phyloP scores from a whole-genome alignment of 2,888 invertebrate genomes.

The Drosophila helvetica region DNA sequence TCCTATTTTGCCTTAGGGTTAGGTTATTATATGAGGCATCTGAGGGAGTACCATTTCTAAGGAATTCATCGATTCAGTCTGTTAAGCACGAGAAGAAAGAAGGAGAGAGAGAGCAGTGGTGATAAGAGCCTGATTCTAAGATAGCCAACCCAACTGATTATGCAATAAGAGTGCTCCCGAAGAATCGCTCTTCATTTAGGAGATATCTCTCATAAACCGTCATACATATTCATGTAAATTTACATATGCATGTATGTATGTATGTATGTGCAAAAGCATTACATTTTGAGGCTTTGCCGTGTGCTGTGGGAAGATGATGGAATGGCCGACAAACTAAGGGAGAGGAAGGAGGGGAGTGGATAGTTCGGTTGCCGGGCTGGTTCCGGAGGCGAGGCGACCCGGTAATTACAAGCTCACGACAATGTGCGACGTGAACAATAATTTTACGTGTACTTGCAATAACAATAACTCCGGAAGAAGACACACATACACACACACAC shows the following conservation, averaged over 20 bases:
- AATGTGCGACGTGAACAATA: conserved; percentile 69
- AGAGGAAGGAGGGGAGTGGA: conserved; percentile 7
- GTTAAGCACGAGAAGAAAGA: too few relatives aligned
- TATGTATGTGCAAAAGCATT: neutral
- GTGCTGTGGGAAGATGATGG: neutral
- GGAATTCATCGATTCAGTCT: too few relatives aligned
- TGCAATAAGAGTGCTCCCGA: too few relatives aligned
- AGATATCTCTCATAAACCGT: neutral
- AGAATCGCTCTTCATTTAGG: too few relatives aligned
- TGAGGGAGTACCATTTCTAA: too few relatives aligned
- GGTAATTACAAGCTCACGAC: conserved; percentile 73
- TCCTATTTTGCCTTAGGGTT: too few relatives aligned
- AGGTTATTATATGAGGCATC: too few relatives aligned
- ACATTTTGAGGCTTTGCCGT: neutral
- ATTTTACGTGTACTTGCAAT: conserved; percentile 75
- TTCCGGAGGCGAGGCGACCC: conserved; percentile 54
- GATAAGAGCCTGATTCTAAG: too few relatives aligned
- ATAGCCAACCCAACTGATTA: too few relatives aligned
- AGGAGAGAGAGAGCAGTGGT: too few relatives aligned
- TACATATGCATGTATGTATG: neutral
- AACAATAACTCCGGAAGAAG: conserved; percentile 77
- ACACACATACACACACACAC: conserved; percentile 21
- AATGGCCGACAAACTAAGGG: neutral
- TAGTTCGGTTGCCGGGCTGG: conserved; percentile 16
- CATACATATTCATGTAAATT: neutral